Evolutionary conservation across 2,113 vertebrate genomes (phyloP), one percentile per base, ranked within the genome.

Genomic region (Caranx ignobilis): DNA sequence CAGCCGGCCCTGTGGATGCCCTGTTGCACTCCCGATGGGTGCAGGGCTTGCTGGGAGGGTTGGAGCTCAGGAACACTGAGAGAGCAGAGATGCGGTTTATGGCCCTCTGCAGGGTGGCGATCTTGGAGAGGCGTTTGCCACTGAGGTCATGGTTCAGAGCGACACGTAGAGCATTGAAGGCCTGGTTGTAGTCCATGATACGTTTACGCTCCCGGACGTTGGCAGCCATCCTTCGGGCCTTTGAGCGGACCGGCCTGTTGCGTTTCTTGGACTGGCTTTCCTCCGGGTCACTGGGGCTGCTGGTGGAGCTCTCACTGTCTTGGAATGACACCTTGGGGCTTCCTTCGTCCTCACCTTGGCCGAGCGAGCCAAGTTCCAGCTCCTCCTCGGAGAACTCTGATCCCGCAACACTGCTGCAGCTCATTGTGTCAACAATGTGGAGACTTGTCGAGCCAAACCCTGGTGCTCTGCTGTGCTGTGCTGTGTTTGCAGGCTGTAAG

Each of bases 101-200:
- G 90, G 98, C 98, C 45, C 97, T 88, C 75, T 97, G 96, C 35
- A 99, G 93, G 0, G 98, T 99, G 3, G 98, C 96, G 2, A 99
- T 99, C 94, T 99, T 99, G 19, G 98, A 99, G 18, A 99, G 95
- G 21, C 98, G 93, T 89, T 99, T 99, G 78, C 98, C 97, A 0
- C 94, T 95, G 7, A 97, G 95, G 94, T 99, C 97, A 1, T 99
- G 98, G 43, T 94, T 96, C 65, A 99, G 95, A 16, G 96, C 93
- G 15, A 96, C 81, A 0, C 98, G 96, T 66, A 99, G 95, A 11
- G 97, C 96, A 2, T 99, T 98, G 88, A 99, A 99, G 2, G 98
- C 98, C 87, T 98, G 96, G 87, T 99, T 99, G 94, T 99, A 99
- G 86, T 99, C 98, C 94, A 99, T 93, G 88, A 99, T 98, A 79